Evolutionary conservation across 2,888 invertebrate species (phyloP).

Genomic region (Diaphora mendica): DNA sequence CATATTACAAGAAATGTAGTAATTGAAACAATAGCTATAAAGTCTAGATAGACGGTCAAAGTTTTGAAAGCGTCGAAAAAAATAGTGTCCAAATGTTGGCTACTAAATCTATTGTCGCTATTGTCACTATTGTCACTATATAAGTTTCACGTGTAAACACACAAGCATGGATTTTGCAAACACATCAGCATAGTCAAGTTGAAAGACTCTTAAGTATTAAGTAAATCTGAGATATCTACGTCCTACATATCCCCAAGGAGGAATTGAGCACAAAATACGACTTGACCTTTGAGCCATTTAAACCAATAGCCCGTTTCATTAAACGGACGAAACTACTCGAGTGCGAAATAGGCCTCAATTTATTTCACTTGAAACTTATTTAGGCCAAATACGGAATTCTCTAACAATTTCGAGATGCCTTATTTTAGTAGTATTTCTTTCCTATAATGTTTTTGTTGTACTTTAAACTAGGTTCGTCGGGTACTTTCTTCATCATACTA

Average conservation of each 20-base stretch:
- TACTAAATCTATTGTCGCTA: too few species aligned
- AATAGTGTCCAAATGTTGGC: too few species aligned
- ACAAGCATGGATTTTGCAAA: too few species aligned
- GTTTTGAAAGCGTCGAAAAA: too few species aligned
- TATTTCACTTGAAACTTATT: not conserved
- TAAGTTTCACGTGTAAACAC: too few species aligned
- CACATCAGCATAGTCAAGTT: too few species aligned
- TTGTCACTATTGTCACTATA: too few species aligned
- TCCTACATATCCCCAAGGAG: not conserved
- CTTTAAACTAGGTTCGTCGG: not conserved
- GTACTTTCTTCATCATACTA: not conserved
- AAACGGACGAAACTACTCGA: not conserved
- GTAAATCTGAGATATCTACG: not conserved
- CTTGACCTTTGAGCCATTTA: not conserved
- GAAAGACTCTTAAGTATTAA: not conserved
- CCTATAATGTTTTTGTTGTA: not conserved
- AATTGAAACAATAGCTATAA: not conserved
- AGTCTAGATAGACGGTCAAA: too few species aligned
- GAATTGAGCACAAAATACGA: not conserved
- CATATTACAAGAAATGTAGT: not conserved
- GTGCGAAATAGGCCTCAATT: slow-evolving; percentile 4
- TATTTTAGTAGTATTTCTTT: not conserved
- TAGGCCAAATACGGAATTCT: not conserved
- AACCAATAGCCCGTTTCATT: not conserved
- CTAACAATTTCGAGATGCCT: not conserved